Conservation (phyloP, 2,797 vertebrate genomes). For the Pangasius djambal region DNA sequence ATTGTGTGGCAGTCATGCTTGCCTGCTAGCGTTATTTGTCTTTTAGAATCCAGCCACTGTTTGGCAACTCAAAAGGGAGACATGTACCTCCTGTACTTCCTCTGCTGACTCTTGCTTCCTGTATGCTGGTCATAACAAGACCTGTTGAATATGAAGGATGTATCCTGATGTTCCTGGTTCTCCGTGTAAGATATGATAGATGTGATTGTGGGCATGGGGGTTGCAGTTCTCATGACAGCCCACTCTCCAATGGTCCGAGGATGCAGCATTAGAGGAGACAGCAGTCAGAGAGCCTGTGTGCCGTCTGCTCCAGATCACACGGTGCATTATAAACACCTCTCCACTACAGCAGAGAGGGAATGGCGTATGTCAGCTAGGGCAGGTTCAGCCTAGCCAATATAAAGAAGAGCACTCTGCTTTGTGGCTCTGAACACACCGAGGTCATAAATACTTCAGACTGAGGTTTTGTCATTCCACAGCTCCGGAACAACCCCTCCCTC, state of each 20-base stretch:
- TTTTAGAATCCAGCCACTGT: neutral
- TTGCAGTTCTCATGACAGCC: slow-evolving; percentile 22
- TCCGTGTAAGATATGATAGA: slow-evolving; percentile 35
- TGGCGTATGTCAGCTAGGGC: slow-evolving; percentile 58
- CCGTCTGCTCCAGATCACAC: slow-evolving; percentile 37
- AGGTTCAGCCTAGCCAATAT: slow-evolving; percentile 70
- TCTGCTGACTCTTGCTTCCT: neutral
- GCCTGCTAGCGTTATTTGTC: neutral
- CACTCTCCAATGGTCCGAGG: slow-evolving; percentile 4
- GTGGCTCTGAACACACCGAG: slow-evolving; percentile 63
- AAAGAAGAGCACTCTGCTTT: slow-evolving; percentile 74
- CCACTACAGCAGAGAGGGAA: slow-evolving; percentile 26
- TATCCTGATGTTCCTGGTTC: slow-evolving; percentile 31
- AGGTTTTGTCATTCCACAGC: slow-evolving; percentile 74
- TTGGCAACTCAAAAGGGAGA: neutral
- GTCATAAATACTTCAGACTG: slow-evolving; percentile 79
- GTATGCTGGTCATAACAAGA: slow-evolving; percentile 27
- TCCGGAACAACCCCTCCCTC: slow-evolving; percentile 50
- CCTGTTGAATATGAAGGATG: slow-evolving; percentile 10
- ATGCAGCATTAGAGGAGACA: slow-evolving; percentile 8
- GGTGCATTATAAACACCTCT: slow-evolving; percentile 47
- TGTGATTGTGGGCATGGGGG: slow-evolving; percentile 25
- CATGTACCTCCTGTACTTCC: neutral
- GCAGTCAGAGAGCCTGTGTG: slow-evolving; percentile 33
- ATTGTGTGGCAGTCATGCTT: neutral